Evolutionary conservation across 92 coral and sea anemone genomes (phyloP).

Genomic region (Palythoa heliodiscus): DNA sequence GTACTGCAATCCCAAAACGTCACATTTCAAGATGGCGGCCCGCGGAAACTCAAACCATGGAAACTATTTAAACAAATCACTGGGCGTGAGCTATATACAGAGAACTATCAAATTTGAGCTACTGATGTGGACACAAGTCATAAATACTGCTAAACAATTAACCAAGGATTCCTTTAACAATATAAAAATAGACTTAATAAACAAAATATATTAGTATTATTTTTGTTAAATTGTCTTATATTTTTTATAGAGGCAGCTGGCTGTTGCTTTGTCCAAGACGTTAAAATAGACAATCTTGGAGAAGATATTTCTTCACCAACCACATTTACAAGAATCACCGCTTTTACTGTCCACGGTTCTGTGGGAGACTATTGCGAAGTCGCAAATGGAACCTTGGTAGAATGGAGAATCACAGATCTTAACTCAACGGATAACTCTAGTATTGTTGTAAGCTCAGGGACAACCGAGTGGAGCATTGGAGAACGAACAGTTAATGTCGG

Average conservation of each 20-base stretch:
- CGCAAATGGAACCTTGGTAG: not conserved
- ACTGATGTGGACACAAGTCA: too few relatives aligned
- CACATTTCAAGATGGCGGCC: too few relatives aligned
- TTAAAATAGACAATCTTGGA: not conserved
- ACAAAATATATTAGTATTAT: too few relatives aligned
- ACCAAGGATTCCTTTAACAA: too few relatives aligned
- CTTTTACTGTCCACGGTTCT: not conserved
- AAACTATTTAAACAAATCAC: too few relatives aligned
- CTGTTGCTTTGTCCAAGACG: slow-evolving; percentile 1
- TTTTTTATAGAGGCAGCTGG: not conserved
- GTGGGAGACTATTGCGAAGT: not conserved
- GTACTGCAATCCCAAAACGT: too few relatives aligned
- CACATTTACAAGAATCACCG: not conserved
- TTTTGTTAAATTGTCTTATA: too few relatives aligned
- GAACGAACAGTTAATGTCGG: slow-evolving; percentile 53
- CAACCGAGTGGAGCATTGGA: slow-evolving; percentile 59
- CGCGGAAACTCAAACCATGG: too few relatives aligned
- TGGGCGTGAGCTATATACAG: too few relatives aligned
- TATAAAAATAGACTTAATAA: too few relatives aligned
- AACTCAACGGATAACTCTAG: not conserved
- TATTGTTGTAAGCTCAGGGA: slow-evolving; percentile 8
- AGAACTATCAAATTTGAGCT: too few relatives aligned
- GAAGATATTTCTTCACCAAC: not conserved
- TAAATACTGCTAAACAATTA: too few relatives aligned
- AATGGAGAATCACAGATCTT: not conserved